Evolutionary conservation across 37 sponge, comb jelly and placozoan genomes (phyloP).

Genomic region (Petrosia ficiformis): DNA sequence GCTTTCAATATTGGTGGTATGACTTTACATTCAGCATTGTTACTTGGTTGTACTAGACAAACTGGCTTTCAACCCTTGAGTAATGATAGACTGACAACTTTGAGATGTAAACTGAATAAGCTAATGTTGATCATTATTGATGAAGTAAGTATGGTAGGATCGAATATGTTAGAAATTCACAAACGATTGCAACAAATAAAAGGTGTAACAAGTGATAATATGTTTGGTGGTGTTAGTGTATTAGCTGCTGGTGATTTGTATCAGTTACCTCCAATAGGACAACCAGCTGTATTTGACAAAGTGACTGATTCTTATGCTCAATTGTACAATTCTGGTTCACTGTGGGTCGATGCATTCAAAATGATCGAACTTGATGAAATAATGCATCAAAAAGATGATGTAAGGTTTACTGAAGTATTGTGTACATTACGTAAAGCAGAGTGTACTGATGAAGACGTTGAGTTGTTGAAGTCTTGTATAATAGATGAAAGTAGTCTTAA

Average conservation of each 20-base stretch:
- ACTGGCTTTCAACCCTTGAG: constrained; percentile 9
- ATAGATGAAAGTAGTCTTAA: no score
- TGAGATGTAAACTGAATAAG: constrained; percentile 5
- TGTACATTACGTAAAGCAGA: no score
- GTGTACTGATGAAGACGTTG: no score
- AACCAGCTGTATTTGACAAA: neutral
- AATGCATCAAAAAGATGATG: neutral
- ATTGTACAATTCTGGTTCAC: neutral
- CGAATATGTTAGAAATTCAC: constrained; percentile 29
- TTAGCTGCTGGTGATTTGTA: constrained; percentile 43
- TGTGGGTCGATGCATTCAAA: neutral
- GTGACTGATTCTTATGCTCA: neutral
- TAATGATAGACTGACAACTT: constrained; percentile 20
- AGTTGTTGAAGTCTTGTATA: no score
- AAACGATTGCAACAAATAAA: constrained; percentile 33
- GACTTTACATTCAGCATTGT: constrained; percentile 41
- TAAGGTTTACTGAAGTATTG: neutral
- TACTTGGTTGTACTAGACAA: constrained; percentile 11
- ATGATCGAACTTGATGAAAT: neutral
- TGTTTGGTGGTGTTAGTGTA: constrained; percentile 25
- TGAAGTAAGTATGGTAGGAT: constrained; percentile 50
- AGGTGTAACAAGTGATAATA: constrained; percentile 3
- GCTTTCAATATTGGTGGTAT: constrained; percentile 52
- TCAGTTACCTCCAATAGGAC: constrained; percentile 17
- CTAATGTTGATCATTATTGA: constrained; percentile 41